Conservation (phyloP, 30 jellyfish, hydroid and myxozoan genomes). For the Catostylus mosaicus region DNA sequence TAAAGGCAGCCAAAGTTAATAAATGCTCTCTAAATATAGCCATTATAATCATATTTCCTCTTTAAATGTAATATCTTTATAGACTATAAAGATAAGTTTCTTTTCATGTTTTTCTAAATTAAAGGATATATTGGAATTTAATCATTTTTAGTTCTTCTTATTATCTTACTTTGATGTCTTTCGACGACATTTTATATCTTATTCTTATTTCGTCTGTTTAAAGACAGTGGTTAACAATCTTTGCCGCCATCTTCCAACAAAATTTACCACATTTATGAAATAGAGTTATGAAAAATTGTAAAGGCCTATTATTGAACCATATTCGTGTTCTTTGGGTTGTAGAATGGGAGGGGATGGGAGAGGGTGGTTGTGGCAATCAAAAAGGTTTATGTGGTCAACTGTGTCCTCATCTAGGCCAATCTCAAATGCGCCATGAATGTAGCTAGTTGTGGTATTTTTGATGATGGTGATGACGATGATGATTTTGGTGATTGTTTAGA, state of each 20-base stretch:
- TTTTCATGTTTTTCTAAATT: background rate
- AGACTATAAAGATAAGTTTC: background rate
- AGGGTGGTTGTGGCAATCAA: no score
- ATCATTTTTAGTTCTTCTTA: background rate
- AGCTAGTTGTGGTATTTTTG: background rate
- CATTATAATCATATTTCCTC: slow-evolving; percentile 18
- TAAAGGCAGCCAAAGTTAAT: background rate
- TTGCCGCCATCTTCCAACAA: background rate
- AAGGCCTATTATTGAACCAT: no score
- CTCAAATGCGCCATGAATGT: no score
- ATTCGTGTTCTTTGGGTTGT: no score
- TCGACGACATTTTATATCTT: background rate
- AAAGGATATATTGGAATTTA: slow-evolving; percentile 11
- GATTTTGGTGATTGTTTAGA: no score
- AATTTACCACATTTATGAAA: no score
- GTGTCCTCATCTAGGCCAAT: no score
- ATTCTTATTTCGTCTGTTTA: background rate
- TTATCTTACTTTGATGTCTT: background rate
- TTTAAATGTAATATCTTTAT: slow-evolving; percentile 11
- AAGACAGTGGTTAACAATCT: background rate
- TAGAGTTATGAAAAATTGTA: no score
- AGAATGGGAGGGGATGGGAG: no score
- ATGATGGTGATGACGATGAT: background rate
- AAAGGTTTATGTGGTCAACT: no score
- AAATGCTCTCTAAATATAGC: background rate